Base-by-base conservation (phyloP, 2,888 invertebrate genomes). In the Antheraea yamamai region DNA sequence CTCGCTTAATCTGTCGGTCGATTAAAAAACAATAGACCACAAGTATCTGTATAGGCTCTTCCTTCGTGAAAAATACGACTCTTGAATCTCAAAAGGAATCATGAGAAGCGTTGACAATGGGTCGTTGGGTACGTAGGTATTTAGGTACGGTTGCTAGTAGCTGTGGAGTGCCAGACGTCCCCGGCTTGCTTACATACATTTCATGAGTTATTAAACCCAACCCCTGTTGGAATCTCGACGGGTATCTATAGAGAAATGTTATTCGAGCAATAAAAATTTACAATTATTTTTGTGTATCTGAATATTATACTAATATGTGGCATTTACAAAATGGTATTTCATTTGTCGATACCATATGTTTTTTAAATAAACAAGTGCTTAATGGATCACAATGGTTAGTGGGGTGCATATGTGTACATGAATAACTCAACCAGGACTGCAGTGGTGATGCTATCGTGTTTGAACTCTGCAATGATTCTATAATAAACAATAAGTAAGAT, bases 191-290 rank as follows among this genome's bases (percentile, higher is more conserved):
- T 94, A 93, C 94, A 93, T 94, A 94, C 90, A 94, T 95, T 95
- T 95, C 94, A 95, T 93, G 94, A 92, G 94, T 91, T 92, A 94
- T 95, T 95, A 93, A 92, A 91, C 91, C 84, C 91, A 86, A 89
- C 92, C 92, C 92, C 88, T 66, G 84, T 83, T 79, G 79, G 84
- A 76, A 81, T 80, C 80, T 83, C 81, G 82, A 76, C 75, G 74
- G 76, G 76, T 77, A 85, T 82, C 76, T 80, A 77, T 76, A 85
- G 75, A 82, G 89, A 89, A 91, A 75, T 83, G 88, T 75, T 83
- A 79, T 78, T 75, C 76, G 2, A 14, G 23, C 39, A 20, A 51
- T 23, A 26, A 51, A 72, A 66, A 58, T 72, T 4, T 30, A 30
- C 10, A 66, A 23, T 12, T 61, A 23, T 20, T 61, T 61, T n/a